Evolutionary conservation across 1,140 invertebrate genomes (phyloP).

Genomic region (Vollenhovia emeryi): DNA sequence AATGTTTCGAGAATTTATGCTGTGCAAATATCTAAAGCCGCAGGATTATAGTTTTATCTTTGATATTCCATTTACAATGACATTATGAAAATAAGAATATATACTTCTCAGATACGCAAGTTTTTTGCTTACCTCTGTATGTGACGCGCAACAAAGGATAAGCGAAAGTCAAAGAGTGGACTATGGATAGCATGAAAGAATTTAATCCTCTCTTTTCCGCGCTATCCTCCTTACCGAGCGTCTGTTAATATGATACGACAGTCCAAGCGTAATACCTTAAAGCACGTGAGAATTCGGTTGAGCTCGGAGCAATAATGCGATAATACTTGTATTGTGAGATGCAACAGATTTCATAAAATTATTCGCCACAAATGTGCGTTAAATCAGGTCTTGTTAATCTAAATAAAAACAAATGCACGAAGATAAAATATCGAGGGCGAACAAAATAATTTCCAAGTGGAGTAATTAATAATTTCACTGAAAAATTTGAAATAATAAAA

Average conservation of each 20-base stretch:
- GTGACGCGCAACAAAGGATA: slow-evolving; percentile 9
- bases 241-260: slow-evolving; percentile 35
- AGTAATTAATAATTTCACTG: neutral
- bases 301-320: neutral
- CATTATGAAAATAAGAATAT: slow-evolving; percentile 35
- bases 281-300: slow-evolving; percentile 1
- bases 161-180: slow-evolving; percentile 30
- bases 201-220: slow-evolving; percentile 31
- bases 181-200: slow-evolving; percentile 27
- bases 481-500: neutral
- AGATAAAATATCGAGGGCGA: neutral
- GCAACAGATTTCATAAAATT: neutral
- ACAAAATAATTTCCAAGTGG: neutral
- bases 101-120: slow-evolving; percentile 17
- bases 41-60: slow-evolving; percentile 5
- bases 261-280: slow-evolving; percentile 1
- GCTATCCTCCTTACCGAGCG: neutral
- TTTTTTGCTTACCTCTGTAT: neutral
- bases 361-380: neutral
- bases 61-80: slow-evolving; percentile 34
- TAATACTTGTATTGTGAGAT: neutral
- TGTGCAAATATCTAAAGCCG: neutral
- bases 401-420: neutral
- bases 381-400: neutral
- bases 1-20: neutral